Conservation (phyloP, 2,113 vertebrate species). For the Cinclus mexicanus region DNA sequence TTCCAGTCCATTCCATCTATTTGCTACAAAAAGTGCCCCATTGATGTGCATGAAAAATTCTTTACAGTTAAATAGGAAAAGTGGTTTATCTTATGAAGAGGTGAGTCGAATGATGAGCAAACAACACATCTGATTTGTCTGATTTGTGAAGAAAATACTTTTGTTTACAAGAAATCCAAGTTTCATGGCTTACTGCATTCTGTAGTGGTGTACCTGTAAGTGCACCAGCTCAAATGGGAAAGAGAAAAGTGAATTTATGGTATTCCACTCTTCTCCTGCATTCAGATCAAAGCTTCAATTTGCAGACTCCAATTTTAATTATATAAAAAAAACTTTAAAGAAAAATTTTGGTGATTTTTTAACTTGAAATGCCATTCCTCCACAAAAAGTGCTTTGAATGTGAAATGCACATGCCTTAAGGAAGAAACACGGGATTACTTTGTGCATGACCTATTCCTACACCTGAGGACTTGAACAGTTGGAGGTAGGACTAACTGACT, state of each 20-base stretch:
- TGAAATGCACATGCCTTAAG: neutral
- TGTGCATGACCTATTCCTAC: neutral
- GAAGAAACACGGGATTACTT: neutral
- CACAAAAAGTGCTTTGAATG: neutral
- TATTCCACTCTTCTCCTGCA: neutral
- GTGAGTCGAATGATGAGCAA: neutral
- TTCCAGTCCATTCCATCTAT: neutral
- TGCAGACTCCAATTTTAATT: neutral
- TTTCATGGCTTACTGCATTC: neutral
- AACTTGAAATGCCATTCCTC: neutral
- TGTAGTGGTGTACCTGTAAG: neutral
- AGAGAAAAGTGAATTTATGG: neutral
- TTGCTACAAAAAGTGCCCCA: neutral
- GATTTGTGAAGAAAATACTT: neutral
- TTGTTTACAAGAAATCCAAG: neutral
- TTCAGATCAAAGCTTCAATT: neutral
- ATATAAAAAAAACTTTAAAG: neutral
- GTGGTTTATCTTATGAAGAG: neutral
- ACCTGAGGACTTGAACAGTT: neutral
- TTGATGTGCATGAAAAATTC: neutral
- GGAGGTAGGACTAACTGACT: neutral
- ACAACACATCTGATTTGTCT: neutral
- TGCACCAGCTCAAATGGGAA: neutral
- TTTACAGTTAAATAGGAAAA: neutral
- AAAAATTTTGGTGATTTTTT: fast-evolving